Evolutionary conservation across 1,140 invertebrate species (phyloP), one percentile per base, ranked within the genome.

Genomic region (Orius insidiosus): DNA sequence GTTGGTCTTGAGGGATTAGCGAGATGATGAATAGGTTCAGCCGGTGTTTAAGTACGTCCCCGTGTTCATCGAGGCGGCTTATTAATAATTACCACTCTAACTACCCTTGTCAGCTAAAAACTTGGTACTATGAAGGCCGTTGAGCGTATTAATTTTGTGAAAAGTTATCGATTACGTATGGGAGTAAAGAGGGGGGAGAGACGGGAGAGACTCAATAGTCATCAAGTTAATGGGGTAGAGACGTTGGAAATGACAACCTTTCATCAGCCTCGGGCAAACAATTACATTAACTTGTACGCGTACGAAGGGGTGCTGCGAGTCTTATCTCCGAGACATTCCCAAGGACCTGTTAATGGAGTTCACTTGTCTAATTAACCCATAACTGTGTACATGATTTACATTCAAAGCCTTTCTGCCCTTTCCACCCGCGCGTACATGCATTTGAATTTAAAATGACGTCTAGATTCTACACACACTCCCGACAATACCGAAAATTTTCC

Each of bases 351-450:
- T 40, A 40, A 40, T 40, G 38, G 38, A 40, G 38, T 40, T 40
- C 38, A 40, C 38, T 40, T 40, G 38, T 40, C 38, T 40, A 40
- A 40, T 40, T 40, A 40, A 40, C 38, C 38, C 38, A 40, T 40
- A 40, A 40, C 38, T 40, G 38, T 40, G 38, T 40, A 40, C 38
- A 40, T 13, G 38, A 18, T 40, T 40, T 40, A 40, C 38, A 40
- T 40, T 15, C 38, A 40, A 36, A 11, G 38, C 38, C 38, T 40
- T 40, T 18, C n/a, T 15, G 14, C 35, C 3, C 5, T 18, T 40
- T 18, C 16, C 11, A 10, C 6, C 10, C 11, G 36, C 6, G 6
- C 11, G 5, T n/a, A 7, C 24, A 10, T 18, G 38, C 13, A 40
- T 40, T 40, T 40, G 38, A 40, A 40, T 40, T 40, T 40, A 40